Conservation (phyloP, 1,140 invertebrate genomes). For the Spodoptera frugiperda region DNA sequence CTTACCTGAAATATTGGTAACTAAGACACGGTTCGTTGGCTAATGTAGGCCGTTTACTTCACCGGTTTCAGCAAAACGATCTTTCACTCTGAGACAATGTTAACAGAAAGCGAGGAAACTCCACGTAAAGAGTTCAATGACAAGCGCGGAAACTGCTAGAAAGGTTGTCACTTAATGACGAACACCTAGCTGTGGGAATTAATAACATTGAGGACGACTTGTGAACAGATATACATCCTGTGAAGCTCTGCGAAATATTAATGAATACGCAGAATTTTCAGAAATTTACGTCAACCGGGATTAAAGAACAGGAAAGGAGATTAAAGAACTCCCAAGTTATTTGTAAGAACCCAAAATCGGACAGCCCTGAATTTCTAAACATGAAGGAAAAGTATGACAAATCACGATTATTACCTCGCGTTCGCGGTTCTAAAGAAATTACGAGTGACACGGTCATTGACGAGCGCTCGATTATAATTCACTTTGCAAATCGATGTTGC, state of each 20-base stretch:
- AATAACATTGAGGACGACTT: slow-evolving; percentile 9
- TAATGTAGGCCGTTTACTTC: slow-evolving; percentile 19
- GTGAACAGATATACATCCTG: slow-evolving; percentile 36
- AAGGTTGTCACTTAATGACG: slow-evolving; percentile 41
- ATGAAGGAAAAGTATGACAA: slow-evolving; percentile 76
- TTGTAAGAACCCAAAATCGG: slow-evolving; percentile 8
- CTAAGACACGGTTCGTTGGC: slow-evolving; percentile 20
- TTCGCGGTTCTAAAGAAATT: slow-evolving; percentile 52
- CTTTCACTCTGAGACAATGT: slow-evolving; percentile 40
- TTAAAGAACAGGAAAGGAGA: slow-evolving; percentile 13
- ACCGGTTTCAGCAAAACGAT: slow-evolving; percentile 24
- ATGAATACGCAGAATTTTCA: slow-evolving; percentile 14
- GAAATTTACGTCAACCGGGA: slow-evolving; percentile 1
- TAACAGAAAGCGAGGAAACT: slow-evolving; percentile 49
- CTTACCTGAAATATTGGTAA: slow-evolving; percentile 28
- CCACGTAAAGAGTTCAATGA: slow-evolving; percentile 49
- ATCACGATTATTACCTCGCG: slow-evolving; percentile 61
- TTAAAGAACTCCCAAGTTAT: slow-evolving; percentile 29
- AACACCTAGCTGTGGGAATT: slow-evolving; percentile 23
- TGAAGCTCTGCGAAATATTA: slow-evolving; percentile 15
- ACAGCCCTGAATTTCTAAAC: slow-evolving; percentile 49
- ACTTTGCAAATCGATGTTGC: slow-evolving; percentile 43
- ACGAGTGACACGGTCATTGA: slow-evolving; percentile 50
- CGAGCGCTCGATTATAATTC: slow-evolving; percentile 47
- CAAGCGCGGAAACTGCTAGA: slow-evolving; percentile 42